These are phyloP conservation scores for Poeciliopsis gracilis DNA, from an alignment of 2,797 vertebrate species.

Conservation along the genomic window DNA sequence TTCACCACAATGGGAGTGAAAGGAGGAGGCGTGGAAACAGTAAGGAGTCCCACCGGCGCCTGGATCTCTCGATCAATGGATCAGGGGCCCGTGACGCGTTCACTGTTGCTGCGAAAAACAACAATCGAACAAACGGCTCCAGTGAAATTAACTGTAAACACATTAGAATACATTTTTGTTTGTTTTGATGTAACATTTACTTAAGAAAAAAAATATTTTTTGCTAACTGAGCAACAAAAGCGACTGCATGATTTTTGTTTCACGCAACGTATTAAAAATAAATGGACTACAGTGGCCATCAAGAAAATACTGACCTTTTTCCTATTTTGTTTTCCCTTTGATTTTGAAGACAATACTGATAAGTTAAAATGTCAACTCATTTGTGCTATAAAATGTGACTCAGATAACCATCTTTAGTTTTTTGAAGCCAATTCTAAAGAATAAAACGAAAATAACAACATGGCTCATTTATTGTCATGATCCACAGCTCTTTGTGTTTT, in stretches of 20 bases:
- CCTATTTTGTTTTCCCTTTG: not conserved
- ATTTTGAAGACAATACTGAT: not conserved
- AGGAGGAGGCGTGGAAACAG: slow-evolving; percentile 77
- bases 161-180: not conserved
- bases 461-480: not conserved
- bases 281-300: not conserved
- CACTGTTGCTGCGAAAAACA: slow-evolving; percentile 26
- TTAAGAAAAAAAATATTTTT: not conserved
- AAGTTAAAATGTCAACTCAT: not conserved
- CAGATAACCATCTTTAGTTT: not conserved
- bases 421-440: not conserved
- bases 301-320: not conserved
- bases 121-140: fast-evolving
- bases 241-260: not conserved
- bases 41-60: slow-evolving; percentile 71
- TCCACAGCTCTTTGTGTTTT: not conserved
- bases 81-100: slow-evolving; percentile 64
- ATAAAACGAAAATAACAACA: not conserved
- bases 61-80: slow-evolving; percentile 68
- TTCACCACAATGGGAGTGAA: slow-evolving; percentile 83
- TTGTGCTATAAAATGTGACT: not conserved
- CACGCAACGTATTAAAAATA: not conserved
- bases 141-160: not conserved
- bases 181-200: not conserved
- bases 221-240: not conserved